These are phyloP conservation scores for Caenorhabditis uteleia DNA, from an alignment of 2,888 invertebrate genomes.

Conservation along the genomic window DNA sequence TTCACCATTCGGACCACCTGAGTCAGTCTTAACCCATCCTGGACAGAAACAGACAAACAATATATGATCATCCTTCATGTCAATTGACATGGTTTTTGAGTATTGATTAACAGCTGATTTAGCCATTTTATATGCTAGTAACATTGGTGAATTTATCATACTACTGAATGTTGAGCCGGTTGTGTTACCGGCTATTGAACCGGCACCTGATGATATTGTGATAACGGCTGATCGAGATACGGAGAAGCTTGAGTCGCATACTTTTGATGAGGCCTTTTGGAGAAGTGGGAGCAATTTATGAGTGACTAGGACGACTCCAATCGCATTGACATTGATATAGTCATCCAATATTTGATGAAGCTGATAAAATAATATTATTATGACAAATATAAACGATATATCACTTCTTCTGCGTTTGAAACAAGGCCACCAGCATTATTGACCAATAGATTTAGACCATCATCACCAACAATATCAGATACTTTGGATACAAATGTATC, in stretches of 20 bases:
- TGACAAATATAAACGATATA: too few relatives aligned
- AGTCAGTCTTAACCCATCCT: constrained; percentile 58
- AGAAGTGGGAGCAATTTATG: constrained; percentile 42
- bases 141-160: too few relatives aligned
- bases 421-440: constrained; percentile 24
- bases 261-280: constrained; percentile 8
- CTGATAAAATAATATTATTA: too few relatives aligned
- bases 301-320: constrained; percentile 33
- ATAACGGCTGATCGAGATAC: constrained; percentile 32
- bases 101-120: constrained; percentile 53
- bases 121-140: constrained; percentile 30
- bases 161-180: too few relatives aligned
- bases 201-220: constrained; percentile 32
- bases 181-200: constrained; percentile 22
- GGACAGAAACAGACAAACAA: constrained; percentile 43
- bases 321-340: constrained; percentile 80
- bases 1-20: constrained; percentile 48
- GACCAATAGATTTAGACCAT: constrained; percentile 16
- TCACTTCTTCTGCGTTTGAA: neutral
- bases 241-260: too few relatives aligned
- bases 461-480: constrained; percentile 6
- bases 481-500: constrained; percentile 17
- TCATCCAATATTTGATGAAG: too few relatives aligned
- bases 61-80: constrained; percentile 25
- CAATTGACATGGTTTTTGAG: constrained; percentile 41